phyloP scores from a whole-genome alignment of 2,888 invertebrate genomes.

The Pharmacophagus antenor region DNA sequence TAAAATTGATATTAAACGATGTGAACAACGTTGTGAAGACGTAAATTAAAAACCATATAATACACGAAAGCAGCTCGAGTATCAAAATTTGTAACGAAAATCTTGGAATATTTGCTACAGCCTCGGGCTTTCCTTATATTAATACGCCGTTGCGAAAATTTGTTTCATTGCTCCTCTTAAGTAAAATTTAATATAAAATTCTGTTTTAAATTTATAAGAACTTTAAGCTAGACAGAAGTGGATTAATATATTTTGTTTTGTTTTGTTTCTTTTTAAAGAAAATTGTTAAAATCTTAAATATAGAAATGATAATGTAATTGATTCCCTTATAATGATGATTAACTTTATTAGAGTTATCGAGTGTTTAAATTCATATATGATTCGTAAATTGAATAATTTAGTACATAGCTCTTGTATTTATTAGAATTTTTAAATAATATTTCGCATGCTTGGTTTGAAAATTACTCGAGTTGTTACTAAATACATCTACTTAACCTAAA shows the following conservation, averaged over 20 bases:
- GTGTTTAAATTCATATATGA: no score
- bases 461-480: background rate
- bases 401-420: no score
- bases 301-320: no score
- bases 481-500: background rate
- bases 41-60: background rate
- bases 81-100: background rate
- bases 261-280: no score
- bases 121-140: conserved; percentile 1
- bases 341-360: no score
- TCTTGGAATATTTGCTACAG: background rate
- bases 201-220: background rate
- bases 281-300: no score
- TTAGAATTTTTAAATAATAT: no score
- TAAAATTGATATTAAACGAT: background rate
- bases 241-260: no score
- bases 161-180: background rate
- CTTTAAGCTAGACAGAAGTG: no score
- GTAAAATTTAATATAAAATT: background rate
- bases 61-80: background rate
- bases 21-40: background rate
- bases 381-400: no score
- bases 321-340: no score
- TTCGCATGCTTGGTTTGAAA: background rate
- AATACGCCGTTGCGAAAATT: background rate